phyloP scores from a whole-genome alignment of 2,797 vertebrate species.

The Poeciliopsis gracilis region DNA sequence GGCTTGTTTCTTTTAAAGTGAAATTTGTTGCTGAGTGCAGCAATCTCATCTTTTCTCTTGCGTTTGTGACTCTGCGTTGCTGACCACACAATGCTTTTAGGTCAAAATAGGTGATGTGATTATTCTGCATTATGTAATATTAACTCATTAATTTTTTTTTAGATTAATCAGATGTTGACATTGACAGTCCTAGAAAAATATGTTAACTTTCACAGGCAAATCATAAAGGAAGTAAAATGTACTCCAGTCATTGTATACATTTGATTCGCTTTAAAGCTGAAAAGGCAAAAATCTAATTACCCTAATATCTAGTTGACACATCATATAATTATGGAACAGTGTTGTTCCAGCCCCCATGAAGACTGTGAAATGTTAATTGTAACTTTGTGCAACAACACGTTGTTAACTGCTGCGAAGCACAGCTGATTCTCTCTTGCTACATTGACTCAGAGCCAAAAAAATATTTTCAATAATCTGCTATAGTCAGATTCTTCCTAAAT shows the following conservation, averaged over 20 bases:
- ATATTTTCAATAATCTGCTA: neutral
- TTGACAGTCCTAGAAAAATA: neutral
- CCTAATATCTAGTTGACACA: neutral
- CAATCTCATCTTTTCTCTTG: too few species aligned
- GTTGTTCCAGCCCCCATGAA: neutral
- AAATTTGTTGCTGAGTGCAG: too few species aligned
- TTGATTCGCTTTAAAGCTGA: neutral
- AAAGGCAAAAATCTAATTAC: neutral
- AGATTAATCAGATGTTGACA: too few species aligned
- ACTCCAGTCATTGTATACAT: neutral
- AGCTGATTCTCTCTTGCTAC: neutral
- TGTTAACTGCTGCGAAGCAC: neutral
- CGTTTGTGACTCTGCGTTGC: too few species aligned
- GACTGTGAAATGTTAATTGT: slow-evolving; percentile 12
- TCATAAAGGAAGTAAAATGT: neutral
- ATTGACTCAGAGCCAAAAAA: neutral
- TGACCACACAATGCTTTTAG: too few species aligned
- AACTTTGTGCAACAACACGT: slow-evolving; percentile 7
- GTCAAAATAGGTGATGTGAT: too few species aligned
- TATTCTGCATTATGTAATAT: too few species aligned
- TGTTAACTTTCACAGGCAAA: neutral
- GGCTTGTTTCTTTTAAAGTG: too few species aligned
- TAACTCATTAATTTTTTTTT: too few species aligned
- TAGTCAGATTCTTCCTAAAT: neutral
- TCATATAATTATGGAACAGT: neutral